phyloP scores from a whole-genome alignment of 2,113 vertebrate genomes.

The Lampris megalopsis region DNA sequence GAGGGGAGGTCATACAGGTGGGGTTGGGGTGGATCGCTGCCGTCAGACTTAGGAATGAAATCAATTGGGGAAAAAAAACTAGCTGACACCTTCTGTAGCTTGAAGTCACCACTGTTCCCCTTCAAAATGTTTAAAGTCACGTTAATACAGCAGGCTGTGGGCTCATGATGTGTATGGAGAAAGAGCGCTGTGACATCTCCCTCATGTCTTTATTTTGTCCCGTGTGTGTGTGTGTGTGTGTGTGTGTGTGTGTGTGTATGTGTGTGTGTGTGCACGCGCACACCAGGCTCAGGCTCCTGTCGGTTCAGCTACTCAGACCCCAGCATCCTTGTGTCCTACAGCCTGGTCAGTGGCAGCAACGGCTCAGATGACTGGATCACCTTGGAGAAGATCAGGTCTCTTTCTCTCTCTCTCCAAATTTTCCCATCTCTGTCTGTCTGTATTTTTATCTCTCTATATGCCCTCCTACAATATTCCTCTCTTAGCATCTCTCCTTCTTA shows the following conservation, averaged over 20 bases:
- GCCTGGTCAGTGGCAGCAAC: conserved; percentile 81
- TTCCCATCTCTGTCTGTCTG: conserved; percentile 7
- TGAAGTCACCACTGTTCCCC: conserved; percentile 3
- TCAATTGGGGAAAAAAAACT: conserved; percentile 23
- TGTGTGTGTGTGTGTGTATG: conserved; percentile 43
- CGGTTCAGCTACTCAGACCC: conserved; percentile 97
- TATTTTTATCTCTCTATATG: conserved; percentile 10
- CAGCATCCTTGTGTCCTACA: conserved; percentile 90
- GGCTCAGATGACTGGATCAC: conserved; percentile 91
- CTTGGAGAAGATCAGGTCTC: conserved; percentile 95
- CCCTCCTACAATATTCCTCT: too few species aligned
- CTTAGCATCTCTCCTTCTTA: conserved; percentile 26
- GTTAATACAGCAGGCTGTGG: conserved; percentile 3
- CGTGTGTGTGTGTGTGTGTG: conserved; percentile 29
- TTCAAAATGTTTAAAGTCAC: conserved; percentile 7
- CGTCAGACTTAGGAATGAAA: conserved; percentile 34
- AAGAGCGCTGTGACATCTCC: too few species aligned
- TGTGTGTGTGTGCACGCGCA: conserved; percentile 19
- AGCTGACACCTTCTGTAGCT: conserved; percentile 19
- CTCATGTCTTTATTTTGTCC: neutral
- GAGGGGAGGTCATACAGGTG: conserved; percentile 2
- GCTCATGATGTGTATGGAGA: neutral
- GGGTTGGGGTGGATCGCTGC: conserved; percentile 32
- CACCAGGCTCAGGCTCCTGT: conserved; percentile 93
- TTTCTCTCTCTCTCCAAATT: conserved; percentile 59